phyloP scores from a whole-genome alignment of 30 jellyfish, hydroid and myxozoan species.

The Aurelia sp. region DNA sequence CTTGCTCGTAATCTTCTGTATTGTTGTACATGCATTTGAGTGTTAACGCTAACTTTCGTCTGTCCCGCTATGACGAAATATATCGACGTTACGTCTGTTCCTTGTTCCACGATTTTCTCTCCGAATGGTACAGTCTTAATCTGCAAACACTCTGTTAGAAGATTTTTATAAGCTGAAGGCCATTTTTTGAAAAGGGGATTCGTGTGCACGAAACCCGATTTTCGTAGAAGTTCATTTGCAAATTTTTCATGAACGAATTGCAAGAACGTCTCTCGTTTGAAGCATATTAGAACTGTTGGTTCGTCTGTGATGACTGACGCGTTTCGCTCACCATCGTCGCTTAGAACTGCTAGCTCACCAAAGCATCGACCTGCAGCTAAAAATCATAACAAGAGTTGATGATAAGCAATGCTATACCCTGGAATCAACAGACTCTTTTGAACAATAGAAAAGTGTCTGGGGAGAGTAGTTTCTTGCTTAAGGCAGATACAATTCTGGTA shows the following conservation, averaged over 20 bases:
- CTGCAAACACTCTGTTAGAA: slow-evolving; percentile 86
- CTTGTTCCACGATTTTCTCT: slow-evolving; percentile 79
- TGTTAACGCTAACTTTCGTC: slow-evolving; percentile 69
- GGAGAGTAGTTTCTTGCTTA: no score
- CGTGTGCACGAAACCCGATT: slow-evolving; percentile 89
- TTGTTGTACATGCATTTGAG: slow-evolving; percentile 57
- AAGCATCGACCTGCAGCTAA: slow-evolving; percentile 93
- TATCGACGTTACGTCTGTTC: slow-evolving; percentile 59
- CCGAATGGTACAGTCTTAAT: slow-evolving; percentile 69
- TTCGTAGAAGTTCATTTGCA: slow-evolving; percentile 83
- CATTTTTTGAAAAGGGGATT: slow-evolving; percentile 83
- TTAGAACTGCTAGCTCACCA: slow-evolving; percentile 89
- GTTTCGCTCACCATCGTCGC: slow-evolving; percentile 73
- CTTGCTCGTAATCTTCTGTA: slow-evolving; percentile 40
- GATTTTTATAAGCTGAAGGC: slow-evolving; percentile 91
- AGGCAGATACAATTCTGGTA: no score
- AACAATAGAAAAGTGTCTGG: background rate
- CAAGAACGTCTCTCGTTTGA: slow-evolving; percentile 68
- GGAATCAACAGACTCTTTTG: no score
- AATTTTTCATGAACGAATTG: slow-evolving; percentile 81
- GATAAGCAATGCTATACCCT: no score
- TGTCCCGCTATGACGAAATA: slow-evolving; percentile 84
- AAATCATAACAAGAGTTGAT: background rate
- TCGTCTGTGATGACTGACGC: slow-evolving; percentile 95
- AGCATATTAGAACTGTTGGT: slow-evolving; percentile 66